Conservation (phyloP, 2,888 invertebrate genomes). For the Meta bourneti region DNA sequence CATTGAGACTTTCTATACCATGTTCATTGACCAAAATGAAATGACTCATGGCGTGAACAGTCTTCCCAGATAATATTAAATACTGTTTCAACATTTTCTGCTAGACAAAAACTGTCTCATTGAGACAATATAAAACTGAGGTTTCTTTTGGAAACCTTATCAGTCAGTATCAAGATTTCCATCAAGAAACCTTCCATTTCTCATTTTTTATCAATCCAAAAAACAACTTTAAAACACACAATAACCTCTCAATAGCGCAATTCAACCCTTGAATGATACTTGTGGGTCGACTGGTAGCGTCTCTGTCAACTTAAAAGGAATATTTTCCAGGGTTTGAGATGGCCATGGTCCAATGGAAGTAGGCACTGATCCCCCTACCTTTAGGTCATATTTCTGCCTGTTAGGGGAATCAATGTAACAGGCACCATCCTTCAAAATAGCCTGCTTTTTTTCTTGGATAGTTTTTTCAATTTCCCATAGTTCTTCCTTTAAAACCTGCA, state of each 20-base stretch:
- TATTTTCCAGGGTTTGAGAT: conserved; percentile 62
- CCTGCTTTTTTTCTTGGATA: conserved; percentile 50
- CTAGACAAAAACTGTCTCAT: conserved; percentile 57
- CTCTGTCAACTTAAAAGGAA: conserved; percentile 50
- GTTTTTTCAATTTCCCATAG: conserved; percentile 70
- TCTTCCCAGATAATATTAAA: conserved; percentile 40
- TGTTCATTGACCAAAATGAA: conserved; percentile 55
- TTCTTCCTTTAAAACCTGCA: conserved; percentile 57
- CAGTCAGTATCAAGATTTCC: conserved; percentile 14
- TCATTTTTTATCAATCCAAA: conserved; percentile 1
- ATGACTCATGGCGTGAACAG: conserved; percentile 41
- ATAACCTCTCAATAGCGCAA: conserved; percentile 2
- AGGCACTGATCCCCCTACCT: conserved; percentile 60
- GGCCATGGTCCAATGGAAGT: conserved; percentile 75
- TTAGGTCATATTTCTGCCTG: conserved; percentile 36
- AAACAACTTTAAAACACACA: neutral
- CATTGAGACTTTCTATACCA: conserved; percentile 63
- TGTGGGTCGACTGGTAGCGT: neutral
- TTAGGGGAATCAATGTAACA: conserved; percentile 38
- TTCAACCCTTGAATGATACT: conserved; percentile 40
- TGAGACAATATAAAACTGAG: conserved; percentile 62
- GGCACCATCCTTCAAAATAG: neutral
- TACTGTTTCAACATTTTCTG: conserved; percentile 54
- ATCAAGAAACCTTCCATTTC: neutral
- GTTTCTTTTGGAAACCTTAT: conserved; percentile 54